Percentiles rank a stretch among this genome's conserved stretches.
Evolutionary conservation across 2,797 vertebrate genomes (phyloP).

Genomic region (Odontamblyopus rebecca): DNA sequence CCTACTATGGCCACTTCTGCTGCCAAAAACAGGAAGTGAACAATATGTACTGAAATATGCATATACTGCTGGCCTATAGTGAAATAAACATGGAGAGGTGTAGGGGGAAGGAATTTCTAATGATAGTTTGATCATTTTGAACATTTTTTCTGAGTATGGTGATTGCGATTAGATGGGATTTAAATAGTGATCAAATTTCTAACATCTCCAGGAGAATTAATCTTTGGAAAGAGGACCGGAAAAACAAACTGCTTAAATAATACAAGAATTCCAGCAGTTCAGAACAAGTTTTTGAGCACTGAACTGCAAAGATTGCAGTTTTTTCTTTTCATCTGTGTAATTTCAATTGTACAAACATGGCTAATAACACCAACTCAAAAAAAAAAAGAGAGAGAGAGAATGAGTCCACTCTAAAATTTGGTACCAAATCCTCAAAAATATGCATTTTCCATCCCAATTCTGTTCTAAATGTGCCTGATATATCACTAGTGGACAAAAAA

Average conservation of each 20-base stretch:
- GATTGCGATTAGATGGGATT: not conserved
- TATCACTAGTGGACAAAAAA: too few relatives aligned
- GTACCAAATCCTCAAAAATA: not conserved
- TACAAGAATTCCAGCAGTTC: not conserved
- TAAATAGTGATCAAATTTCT: not conserved
- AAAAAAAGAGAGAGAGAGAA: not conserved
- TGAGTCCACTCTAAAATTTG: not conserved
- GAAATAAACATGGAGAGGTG: slow-evolving; percentile 13
- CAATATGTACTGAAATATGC: slow-evolving; percentile 26
- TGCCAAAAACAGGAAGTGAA: slow-evolving; percentile 51
- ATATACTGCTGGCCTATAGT: slow-evolving; percentile 12
- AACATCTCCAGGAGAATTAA: not conserved
- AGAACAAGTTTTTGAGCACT: not conserved
- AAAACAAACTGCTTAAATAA: not conserved
- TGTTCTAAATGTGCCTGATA: not conserved
- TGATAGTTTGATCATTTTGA: not conserved
- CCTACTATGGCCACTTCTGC: slow-evolving; percentile 41
- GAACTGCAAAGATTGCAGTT: too few relatives aligned
- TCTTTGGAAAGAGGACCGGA: not conserved
- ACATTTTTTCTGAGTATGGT: not conserved
- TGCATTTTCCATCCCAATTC: not conserved
- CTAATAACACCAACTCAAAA: not conserved
- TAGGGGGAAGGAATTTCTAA: slow-evolving; percentile 20
- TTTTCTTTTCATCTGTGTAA: too few relatives aligned
- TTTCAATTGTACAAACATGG: not conserved